Percentiles rank a stretch among this genome's conserved stretches.
Conservation (phyloP, 2,113 vertebrate species). For the Centrocercus urophasianus region DNA sequence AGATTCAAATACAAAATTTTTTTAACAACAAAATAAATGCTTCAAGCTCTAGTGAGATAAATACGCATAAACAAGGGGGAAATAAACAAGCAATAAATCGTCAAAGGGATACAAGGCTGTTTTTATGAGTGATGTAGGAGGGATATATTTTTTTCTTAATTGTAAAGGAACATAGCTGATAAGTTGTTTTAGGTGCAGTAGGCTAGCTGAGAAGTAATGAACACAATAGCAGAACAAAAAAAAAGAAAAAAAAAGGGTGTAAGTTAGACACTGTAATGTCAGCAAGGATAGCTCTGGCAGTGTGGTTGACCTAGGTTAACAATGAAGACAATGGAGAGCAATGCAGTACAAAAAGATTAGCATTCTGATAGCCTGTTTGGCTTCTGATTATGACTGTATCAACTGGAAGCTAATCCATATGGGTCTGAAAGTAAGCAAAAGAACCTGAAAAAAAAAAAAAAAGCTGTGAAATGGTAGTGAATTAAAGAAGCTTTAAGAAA, state of each 20-base stretch:
- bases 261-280: constrained; percentile 14
- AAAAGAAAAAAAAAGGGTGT: not conserved
- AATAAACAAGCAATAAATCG: not conserved
- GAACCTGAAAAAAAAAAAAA: not conserved
- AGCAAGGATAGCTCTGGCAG: not conserved
- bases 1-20: not conserved
- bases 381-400: not conserved
- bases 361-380: not conserved
- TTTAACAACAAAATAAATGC: not conserved
- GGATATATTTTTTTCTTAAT: not conserved
- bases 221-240: not conserved
- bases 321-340: not conserved
- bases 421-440: not conserved
- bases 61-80: not conserved
- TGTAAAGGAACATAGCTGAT: not conserved
- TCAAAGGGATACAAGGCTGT: not conserved
- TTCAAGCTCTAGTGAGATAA: not conserved
- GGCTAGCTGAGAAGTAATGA: constrained; percentile 20
- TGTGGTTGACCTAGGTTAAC: not conserved
- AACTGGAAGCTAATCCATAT: not conserved
- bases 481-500: not conserved
- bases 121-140: not conserved
- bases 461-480: fast-evolving
- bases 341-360: not conserved
- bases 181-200: constrained; percentile 23